Base-by-base conservation (phyloP, 2,113 vertebrate genomes). In the Pseudorhombus dupliciocellatus region DNA sequence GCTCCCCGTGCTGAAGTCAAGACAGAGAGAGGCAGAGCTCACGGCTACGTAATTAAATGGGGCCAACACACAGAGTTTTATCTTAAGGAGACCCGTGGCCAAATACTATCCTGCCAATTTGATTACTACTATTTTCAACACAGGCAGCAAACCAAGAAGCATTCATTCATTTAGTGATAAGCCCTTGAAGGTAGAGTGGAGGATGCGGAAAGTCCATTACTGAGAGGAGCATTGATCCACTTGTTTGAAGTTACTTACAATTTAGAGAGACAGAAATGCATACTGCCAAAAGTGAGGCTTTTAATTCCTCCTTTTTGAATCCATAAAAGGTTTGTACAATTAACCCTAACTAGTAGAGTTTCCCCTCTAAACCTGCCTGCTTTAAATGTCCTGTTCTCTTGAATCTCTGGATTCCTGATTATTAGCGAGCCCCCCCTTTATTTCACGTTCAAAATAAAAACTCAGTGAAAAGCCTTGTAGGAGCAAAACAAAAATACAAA, bases 91-190 rank as follows among this genome's bases (percentile, higher is more conserved):
- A 46, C 69, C 75, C 63, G 56, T 70, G 61, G 74, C 68, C 42
- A 70, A 71, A 66, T 48, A 30, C 62, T 42, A 31, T 58, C 50
- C 64, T 72, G 69, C 37, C 74, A 79, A 68, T 60, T 53, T 69
- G n/a, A 79, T 73, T 64, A 24, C 61, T 62, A 16, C 65, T 68
- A 64, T 80, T 77, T 70, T 40, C 71, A 70, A 72, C 63, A 71
- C 1, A 65, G 46, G 70, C 53, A 61, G 75, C 40, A 70, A 59
- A 67, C 28, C 69, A 56, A 66, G 65, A 63, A 73, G 25, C 54
- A 63, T 72, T 73, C 21, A 69, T 75, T 70, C 48, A 52, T 61
- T 78, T 65, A 24, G 25, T 44, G 46, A 56, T 24, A 46, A 55
- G n/a, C 26, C 59, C 46, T 53, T 21, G 4, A 34, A 70, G 65